Conservation (phyloP, 1,140 invertebrate genomes). For the Papilio polytes region DNA sequence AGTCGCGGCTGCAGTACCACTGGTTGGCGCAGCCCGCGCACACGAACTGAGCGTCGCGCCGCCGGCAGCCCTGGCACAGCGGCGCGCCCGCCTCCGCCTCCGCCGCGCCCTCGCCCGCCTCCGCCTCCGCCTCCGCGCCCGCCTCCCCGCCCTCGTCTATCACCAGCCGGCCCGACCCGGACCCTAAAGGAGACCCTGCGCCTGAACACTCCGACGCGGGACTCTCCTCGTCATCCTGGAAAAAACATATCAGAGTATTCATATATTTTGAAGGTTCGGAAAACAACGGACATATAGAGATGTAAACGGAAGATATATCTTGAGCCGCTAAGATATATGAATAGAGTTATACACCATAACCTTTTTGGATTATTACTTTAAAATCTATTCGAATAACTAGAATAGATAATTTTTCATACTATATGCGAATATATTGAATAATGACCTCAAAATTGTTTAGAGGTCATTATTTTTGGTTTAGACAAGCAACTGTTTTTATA, state of each 20-base stretch:
- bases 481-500: no score
- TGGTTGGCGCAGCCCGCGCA: conserved; percentile 94
- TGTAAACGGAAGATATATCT: no score
- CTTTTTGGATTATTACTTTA: no score
- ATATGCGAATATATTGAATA: no score
- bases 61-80: conserved; percentile 92
- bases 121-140: conserved; percentile 78
- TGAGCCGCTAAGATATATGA: no score
- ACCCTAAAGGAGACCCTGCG: conserved; percentile 66
- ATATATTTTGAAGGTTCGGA: no score
- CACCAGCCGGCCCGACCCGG: conserved; percentile 65
- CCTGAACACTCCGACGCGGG: conserved; percentile 67
- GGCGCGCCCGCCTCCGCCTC: conserved; percentile 81
- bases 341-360: no score
- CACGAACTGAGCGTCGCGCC: conserved; percentile 91
- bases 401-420: no score
- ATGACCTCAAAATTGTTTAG: no score
- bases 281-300: no score
- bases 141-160: conserved; percentile 86
- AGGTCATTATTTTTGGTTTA: no score
- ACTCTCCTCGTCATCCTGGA: conserved; percentile 83
- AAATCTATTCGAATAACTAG: no score
- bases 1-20: conserved; percentile 95
- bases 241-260: conserved; percentile 25
- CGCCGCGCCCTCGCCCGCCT: conserved; percentile 75